These are phyloP conservation scores for Graphium colonna DNA, from an alignment of 2,888 invertebrate genomes.

Conservation along the genomic window DNA sequence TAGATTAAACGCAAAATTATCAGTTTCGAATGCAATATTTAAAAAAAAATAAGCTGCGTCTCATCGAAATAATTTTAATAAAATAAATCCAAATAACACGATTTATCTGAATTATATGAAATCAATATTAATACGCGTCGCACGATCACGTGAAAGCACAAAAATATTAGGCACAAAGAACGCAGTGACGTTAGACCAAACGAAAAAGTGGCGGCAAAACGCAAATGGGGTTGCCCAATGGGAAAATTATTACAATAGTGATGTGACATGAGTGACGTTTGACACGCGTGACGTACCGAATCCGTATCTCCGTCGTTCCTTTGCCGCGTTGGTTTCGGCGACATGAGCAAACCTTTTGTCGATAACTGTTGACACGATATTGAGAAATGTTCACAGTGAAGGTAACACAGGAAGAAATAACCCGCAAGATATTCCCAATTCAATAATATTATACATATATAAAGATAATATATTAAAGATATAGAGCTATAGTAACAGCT, in stretches of 20 bases:
- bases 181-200: conserved; percentile 14
- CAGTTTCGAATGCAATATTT: no score
- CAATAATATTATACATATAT: neutral
- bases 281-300: conserved; percentile 57
- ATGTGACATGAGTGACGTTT: conserved; percentile 23
- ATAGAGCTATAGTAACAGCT: neutral
- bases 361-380: conserved; percentile 58
- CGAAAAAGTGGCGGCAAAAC: neutral
- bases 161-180: no score
- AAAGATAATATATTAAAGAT: neutral
- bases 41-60: no score
- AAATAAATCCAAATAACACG: no score
- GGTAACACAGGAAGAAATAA: conserved; percentile 17
- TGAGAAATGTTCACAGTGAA: conserved; percentile 38
- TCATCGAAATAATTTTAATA: no score
- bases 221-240: conserved; percentile 17
- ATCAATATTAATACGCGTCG: no score
- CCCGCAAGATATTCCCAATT: neutral
- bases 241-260: neutral
- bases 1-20: no score
- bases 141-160: no score
- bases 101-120: no score
- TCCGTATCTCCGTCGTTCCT: conserved; percentile 46
- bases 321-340: conserved; percentile 61
- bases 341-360: conserved; percentile 65